Evolutionary conservation across 1,140 invertebrate genomes (phyloP).

Genomic region (Trichonephila clavata): DNA sequence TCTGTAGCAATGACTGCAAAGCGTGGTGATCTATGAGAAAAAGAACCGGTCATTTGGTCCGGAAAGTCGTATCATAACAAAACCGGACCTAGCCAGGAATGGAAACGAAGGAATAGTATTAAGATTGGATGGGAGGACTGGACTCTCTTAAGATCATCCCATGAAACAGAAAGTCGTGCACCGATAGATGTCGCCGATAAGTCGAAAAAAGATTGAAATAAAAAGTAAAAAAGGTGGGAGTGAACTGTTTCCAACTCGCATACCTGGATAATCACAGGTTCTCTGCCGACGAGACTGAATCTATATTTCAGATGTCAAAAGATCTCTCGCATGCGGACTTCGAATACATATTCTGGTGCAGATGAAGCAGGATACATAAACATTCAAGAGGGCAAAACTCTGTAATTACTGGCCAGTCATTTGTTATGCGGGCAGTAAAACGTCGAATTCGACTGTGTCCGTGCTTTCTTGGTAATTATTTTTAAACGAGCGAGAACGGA

Average conservation of each 20-base stretch:
- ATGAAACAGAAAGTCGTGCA: conserved; percentile 64
- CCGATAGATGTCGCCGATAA: conserved; percentile 75
- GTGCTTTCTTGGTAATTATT: conserved; percentile 8
- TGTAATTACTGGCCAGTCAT: conserved; percentile 67
- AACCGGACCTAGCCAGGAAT: conserved; percentile 56
- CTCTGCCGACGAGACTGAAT: conserved; percentile 44
- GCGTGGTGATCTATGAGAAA: conserved; percentile 41
- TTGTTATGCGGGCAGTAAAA: conserved; percentile 67
- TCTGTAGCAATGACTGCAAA: not conserved
- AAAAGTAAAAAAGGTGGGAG: conserved; percentile 45
- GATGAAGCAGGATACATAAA: conserved; percentile 60
- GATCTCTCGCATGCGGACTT: conserved; percentile 34
- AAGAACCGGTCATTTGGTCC: conserved; percentile 24
- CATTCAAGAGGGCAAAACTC: conserved; percentile 41
- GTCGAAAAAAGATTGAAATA: conserved; percentile 46
- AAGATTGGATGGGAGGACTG: not conserved
- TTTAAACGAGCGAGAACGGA: conserved; percentile 25
- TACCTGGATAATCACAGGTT: conserved; percentile 75
- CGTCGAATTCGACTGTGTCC: not conserved
- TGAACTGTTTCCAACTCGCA: conserved; percentile 57
- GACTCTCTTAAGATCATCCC: not conserved
- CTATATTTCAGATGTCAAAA: conserved; percentile 74
- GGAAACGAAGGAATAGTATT: conserved; percentile 9
- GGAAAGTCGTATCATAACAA: not conserved
- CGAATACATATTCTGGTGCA: conserved; percentile 22